Conservation (phyloP, 1,140 invertebrate genomes). For the Caerostris darwini region DNA sequence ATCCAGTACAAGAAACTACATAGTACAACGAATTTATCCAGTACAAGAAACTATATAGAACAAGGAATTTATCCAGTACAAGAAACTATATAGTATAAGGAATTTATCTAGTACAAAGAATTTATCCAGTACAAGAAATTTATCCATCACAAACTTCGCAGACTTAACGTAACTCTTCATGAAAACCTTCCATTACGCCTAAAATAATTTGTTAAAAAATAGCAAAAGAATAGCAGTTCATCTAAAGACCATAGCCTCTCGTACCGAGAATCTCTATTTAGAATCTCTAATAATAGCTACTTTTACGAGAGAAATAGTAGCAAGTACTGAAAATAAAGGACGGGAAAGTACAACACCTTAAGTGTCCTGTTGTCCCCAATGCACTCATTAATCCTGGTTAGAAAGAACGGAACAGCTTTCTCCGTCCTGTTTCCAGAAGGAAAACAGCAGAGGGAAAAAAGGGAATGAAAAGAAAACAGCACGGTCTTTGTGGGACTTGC, state of each 20-base stretch:
- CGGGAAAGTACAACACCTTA: background rate
- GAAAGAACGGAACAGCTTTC: background rate
- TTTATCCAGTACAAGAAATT: too few species aligned
- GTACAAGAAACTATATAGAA: too few species aligned
- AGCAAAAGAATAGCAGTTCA: background rate
- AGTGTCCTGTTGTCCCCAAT: background rate
- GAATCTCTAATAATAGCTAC: too few species aligned
- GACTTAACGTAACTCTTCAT: too few species aligned
- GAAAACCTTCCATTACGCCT: background rate
- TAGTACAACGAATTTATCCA: too few species aligned
- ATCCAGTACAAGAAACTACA: too few species aligned
- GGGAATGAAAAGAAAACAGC: background rate
- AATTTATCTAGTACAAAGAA: too few species aligned
- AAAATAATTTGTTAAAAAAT: background rate
- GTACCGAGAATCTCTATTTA: too few species aligned
- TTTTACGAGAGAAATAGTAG: too few species aligned
- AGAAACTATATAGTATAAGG: too few species aligned
- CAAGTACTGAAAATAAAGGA: background rate
- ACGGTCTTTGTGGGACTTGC: background rate
- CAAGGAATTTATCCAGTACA: too few species aligned
- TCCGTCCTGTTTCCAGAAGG: background rate
- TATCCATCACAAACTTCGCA: too few species aligned
- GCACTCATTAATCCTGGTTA: constrained; percentile 19
- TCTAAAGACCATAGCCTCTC: background rate
- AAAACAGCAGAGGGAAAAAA: background rate